Evolutionary conservation across 2,888 invertebrate genomes (phyloP), one percentile per base, ranked within the genome.

Genomic region (Plusia festucae): DNA sequence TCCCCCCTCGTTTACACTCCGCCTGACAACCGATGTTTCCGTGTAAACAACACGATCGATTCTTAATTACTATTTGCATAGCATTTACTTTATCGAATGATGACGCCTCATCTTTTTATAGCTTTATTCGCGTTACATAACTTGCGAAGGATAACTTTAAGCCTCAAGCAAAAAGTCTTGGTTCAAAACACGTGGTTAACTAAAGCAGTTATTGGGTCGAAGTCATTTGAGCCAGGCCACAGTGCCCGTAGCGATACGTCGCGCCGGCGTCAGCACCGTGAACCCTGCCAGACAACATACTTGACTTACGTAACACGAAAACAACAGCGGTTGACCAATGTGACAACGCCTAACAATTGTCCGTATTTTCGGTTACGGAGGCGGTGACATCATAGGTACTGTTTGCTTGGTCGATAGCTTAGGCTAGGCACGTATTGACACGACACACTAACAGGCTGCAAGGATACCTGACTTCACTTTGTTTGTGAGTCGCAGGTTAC

Each of bases 1-100:
- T 56, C 65, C 34, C 65, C 34, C n/a, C 40, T n/a, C 44, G 53
- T 66, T 76, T 76, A 68, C 74, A 63, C 74, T 74, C 66, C 74
- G 75, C 82, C 60, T 82, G 81, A 79, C 85, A 68, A 84, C 83
- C 72, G 66, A 68, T 72, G 82, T 82, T 93, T 93, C 93, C 93
- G 92, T 86, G 91, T 92, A 82, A 75, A 81, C 72, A 71, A 64
- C 78, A 78, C 79, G 76, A 82, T 73, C 66, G 68, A 79, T 83
- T 81, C 84, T 85, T 77, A 79, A 83, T 77, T 18, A 84, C 65
- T 76, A 65, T 81, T 84, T 82, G 70, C 78, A 65, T 57, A 72
- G 73, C 70, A 74, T 76, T 78, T 75, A 70, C 78, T 67, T 79
- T 78, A 72, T 76, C 75, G 69, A 73, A 73, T 67, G 70, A 77